Evolutionary conservation across 2,888 invertebrate species (phyloP).

Genomic region (Dryadula phaetusa): DNA sequence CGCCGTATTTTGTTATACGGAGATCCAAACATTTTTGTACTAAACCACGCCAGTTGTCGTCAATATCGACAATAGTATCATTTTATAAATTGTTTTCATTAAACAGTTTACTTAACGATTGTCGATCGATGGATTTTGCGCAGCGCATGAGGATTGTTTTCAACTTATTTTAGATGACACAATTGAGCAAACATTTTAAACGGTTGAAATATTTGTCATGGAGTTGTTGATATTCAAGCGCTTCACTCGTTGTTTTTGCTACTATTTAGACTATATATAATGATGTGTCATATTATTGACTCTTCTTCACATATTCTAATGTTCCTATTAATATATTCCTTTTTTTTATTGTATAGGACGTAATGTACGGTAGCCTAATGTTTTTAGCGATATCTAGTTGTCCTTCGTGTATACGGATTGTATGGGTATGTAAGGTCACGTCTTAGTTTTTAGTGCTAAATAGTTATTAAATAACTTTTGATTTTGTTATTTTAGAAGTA

Average conservation of each 20-base stretch:
- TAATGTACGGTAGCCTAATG: background rate
- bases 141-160: constrained; percentile 15
- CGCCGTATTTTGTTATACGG: no score
- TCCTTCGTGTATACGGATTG: constrained; percentile 64
- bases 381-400: constrained; percentile 46
- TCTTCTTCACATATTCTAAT: background rate
- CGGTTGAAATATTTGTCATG: constrained; percentile 15
- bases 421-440: constrained; percentile 44
- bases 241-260: constrained; percentile 1
- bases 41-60: no score
- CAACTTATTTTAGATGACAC: constrained; percentile 23
- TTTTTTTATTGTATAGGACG: background rate
- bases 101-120: no score
- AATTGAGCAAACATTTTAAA: constrained; percentile 7
- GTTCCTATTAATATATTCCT: background rate
- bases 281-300: background rate
- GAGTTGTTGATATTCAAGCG: background rate
- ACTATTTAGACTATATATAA: constrained; percentile 13
- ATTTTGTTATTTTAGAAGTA: no score
- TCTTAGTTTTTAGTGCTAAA: background rate
- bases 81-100: no score
- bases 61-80: no score
- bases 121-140: constrained; percentile 7
- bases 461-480: background rate
- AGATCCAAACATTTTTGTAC: no score